A percentile compares a stretch with the other conserved stretches of the same genome.
phyloP scores from a whole-genome alignment of 2,797 vertebrate genomes.

The Hephaestus fuliginosus region DNA sequence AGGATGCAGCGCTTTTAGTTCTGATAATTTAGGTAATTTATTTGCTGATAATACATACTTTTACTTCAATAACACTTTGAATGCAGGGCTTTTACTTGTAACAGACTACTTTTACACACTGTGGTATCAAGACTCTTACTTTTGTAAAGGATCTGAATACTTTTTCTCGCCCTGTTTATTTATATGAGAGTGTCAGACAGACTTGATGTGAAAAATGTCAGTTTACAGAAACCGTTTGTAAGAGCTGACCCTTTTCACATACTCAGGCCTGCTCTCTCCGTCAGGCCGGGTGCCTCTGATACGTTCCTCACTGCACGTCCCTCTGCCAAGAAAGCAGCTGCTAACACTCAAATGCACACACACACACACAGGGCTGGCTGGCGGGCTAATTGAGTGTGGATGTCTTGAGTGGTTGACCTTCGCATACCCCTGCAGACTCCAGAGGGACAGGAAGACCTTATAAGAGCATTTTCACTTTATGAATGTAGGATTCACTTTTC shows the following conservation, averaged over 20 bases:
- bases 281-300: constrained; percentile 30
- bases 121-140: no score
- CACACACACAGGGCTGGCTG: constrained; percentile 28
- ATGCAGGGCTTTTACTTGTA: no score
- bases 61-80: no score
- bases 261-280: constrained; percentile 12
- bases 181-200: background rate
- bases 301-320: constrained; percentile 64
- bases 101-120: no score
- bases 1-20: no score
- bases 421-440: constrained; percentile 31
- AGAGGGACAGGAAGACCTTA: constrained; percentile 41
- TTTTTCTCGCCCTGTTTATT: background rate
- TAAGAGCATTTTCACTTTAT: constrained; percentile 11
- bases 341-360: constrained; percentile 43
- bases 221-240: constrained; percentile 22
- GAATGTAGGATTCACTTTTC: constrained; percentile 9
- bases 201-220: constrained; percentile 1
- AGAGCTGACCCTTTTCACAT: constrained; percentile 21
- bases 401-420: constrained; percentile 60
- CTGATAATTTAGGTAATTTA: no score
- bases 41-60: no score
- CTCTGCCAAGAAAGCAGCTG: constrained; percentile 66
- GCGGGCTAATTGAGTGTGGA: constrained; percentile 64
- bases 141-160: no score